Evolutionary conservation across 2,113 vertebrate genomes (phyloP).

Genomic region (Thermophis baileyi): DNA sequence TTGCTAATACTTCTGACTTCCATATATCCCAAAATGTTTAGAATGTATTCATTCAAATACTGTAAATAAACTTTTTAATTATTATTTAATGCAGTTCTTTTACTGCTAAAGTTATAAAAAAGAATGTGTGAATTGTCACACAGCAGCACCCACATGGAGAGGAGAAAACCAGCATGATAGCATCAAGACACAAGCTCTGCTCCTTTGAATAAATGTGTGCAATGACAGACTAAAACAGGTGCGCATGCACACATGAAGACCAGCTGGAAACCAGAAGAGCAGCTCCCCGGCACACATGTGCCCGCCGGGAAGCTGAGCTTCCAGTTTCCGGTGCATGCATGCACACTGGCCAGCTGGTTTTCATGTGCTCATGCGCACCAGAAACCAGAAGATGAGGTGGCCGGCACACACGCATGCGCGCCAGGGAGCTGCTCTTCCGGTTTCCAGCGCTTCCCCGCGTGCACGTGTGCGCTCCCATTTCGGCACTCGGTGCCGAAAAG

Average conservation of each 20-base stretch:
- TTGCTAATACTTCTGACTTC: neutral
- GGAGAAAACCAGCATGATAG: neutral
- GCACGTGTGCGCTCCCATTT: accelerated
- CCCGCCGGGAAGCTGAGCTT: no score
- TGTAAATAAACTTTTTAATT: neutral
- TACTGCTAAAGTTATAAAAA: neutral
- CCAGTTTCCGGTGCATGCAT: no score
- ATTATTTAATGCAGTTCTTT: neutral
- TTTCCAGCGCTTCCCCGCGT: no score
- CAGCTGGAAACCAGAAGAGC: no score
- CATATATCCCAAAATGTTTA: neutral
- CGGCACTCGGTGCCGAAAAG: no score
- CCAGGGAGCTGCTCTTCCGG: no score
- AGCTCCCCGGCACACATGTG: no score
- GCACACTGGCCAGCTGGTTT: no score
- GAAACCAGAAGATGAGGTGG: no score
- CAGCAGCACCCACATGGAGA: neutral
- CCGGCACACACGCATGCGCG: no score
- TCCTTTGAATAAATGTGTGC: neutral
- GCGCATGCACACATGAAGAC: no score
- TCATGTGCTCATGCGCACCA: no score
- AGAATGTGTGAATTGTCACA: neutral
- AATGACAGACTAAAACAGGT: neutral
- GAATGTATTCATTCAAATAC: neutral
- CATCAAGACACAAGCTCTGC: neutral